phyloP scores from a whole-genome alignment of 2,113 vertebrate genomes.

The Aspidoscelis tigris region DNA sequence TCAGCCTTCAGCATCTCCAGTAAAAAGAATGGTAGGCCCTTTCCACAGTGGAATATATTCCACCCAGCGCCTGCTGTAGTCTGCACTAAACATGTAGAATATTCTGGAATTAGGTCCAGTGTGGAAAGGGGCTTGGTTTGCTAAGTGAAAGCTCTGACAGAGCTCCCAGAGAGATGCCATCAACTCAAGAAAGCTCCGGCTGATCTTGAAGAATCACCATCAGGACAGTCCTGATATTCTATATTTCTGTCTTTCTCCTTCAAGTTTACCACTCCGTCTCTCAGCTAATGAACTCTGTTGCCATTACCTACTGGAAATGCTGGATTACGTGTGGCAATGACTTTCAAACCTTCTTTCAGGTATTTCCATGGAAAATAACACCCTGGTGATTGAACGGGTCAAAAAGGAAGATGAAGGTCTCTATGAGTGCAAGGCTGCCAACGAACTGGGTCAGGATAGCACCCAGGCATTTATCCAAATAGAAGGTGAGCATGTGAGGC shows the following conservation, averaged over 20 bases:
- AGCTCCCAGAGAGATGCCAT: too few relatives aligned
- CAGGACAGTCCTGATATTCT: too few relatives aligned
- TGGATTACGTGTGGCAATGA: neutral
- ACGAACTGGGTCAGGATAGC: constrained; percentile 79
- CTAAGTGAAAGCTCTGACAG: too few relatives aligned
- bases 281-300: neutral
- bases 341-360: constrained; percentile 71
- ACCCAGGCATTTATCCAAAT: constrained; percentile 84
- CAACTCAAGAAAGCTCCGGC: too few relatives aligned
- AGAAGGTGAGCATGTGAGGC: constrained; percentile 74
- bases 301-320: neutral
- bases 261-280: neutral
- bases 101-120: too few relatives aligned
- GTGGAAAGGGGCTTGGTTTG: too few relatives aligned
- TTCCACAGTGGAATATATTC: too few relatives aligned
- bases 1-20: too few relatives aligned
- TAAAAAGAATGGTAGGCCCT: too few relatives aligned
- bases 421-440: constrained; percentile 86
- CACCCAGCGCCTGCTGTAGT: too few relatives aligned
- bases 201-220: too few relatives aligned
- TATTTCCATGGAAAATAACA: constrained; percentile 79
- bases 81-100: too few relatives aligned
- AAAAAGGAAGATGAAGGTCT: constrained; percentile 91
- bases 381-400: constrained; percentile 86
- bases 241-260: neutral